Percentiles rank a stretch among this genome's conserved stretches.
These are phyloP conservation scores for Gambusia yucatana DNA, from an alignment of 2,797 vertebrate genomes.

Conservation along the genomic window DNA sequence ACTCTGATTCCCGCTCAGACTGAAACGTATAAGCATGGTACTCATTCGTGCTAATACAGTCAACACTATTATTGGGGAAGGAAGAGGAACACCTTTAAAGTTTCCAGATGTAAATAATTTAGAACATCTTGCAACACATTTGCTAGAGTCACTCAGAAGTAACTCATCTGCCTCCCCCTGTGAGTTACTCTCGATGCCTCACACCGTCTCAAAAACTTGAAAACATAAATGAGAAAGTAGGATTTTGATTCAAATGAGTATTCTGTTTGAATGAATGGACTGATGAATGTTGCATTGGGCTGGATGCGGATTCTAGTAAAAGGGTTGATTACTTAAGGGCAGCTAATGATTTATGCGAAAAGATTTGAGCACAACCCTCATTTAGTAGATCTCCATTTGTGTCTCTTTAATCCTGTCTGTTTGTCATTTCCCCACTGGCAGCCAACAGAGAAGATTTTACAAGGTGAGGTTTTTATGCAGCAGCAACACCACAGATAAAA, in stretches of 20 bases:
- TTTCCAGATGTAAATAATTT: conserved; percentile 66
- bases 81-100: conserved; percentile 54
- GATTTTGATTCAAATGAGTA: conserved; percentile 27
- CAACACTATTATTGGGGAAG: conserved; percentile 57
- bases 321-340: conserved; percentile 43
- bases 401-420: conserved; percentile 52
- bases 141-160: conserved; percentile 47
- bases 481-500: conserved; percentile 41
- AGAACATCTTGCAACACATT: conserved; percentile 50
- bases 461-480: conserved; percentile 37
- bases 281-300: conserved; percentile 20
- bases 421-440: conserved; percentile 53
- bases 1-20: conserved; percentile 56
- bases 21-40: conserved; percentile 41
- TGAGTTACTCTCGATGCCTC: conserved; percentile 28
- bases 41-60: conserved; percentile 45
- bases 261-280: conserved; percentile 21
- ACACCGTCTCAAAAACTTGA: conserved; percentile 25
- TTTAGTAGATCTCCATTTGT: conserved; percentile 60
- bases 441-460: conserved; percentile 60
- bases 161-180: conserved; percentile 16
- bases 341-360: conserved; percentile 34
- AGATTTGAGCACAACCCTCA: conserved; percentile 44
- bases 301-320: conserved; percentile 31
- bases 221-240: conserved; percentile 20